Conservation (phyloP, 2,888 invertebrate species). For the Colletes collaris region DNA sequence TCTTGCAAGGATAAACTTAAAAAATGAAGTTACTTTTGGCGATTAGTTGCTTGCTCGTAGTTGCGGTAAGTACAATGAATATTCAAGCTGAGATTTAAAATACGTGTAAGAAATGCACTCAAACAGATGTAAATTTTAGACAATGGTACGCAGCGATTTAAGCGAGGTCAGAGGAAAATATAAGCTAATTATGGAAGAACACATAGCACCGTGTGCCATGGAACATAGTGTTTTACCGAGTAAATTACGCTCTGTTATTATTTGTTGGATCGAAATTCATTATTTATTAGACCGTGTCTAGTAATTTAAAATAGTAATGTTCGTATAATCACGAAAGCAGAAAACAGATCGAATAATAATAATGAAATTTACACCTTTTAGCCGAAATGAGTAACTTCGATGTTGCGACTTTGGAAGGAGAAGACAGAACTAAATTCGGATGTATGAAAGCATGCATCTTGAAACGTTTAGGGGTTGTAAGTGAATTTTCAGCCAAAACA, state of each 20-base stretch:
- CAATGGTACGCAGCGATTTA: not conserved
- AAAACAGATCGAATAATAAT: too few relatives aligned
- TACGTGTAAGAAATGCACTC: too few relatives aligned
- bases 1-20: not conserved
- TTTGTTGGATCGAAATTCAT: too few relatives aligned
- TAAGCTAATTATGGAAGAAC: fast-evolving
- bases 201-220: not conserved
- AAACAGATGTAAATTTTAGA: constrained; percentile 6
- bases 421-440: not conserved
- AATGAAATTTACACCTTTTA: not conserved
- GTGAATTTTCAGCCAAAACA: not conserved
- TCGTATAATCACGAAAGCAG: too few relatives aligned
- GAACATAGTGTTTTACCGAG: not conserved
- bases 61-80: constrained; percentile 29
- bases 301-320: too few relatives aligned
- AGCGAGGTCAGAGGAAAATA: fast-evolving
- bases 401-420: not conserved
- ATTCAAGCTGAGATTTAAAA: too few relatives aligned
- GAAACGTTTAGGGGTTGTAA: constrained; percentile 1
- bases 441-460: constrained; percentile 33
- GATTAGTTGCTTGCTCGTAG: constrained; percentile 15
- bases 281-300: too few relatives aligned
- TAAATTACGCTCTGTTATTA: too few relatives aligned
- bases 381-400: not conserved
- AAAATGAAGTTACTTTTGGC: constrained; percentile 30